Percentiles rank a stretch among this genome's conserved stretches.
Evolutionary conservation across 2,888 invertebrate species (phyloP).

Genomic region (Drosophila silvestris): DNA sequence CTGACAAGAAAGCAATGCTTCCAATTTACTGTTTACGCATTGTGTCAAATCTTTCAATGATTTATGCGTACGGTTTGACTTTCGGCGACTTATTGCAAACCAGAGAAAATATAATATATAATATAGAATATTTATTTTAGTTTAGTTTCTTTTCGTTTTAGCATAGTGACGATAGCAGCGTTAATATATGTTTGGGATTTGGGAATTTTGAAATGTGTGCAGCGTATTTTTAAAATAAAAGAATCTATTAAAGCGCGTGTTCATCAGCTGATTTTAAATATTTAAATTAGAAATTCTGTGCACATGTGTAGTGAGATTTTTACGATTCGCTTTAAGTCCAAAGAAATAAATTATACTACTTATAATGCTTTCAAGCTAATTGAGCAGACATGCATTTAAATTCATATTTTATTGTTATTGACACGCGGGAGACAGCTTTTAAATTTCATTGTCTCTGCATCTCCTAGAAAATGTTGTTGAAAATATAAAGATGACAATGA

Average conservation of each 20-base stretch:
- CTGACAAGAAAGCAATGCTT: constrained; percentile 4
- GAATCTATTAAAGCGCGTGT: constrained; percentile 27
- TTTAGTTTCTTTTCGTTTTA: constrained; percentile 6
- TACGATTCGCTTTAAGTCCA: constrained; percentile 1
- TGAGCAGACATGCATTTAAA: not conserved
- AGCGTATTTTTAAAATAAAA: constrained; percentile 14
- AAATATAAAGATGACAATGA: not conserved
- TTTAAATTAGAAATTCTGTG: constrained; percentile 9
- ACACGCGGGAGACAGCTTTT: not conserved
- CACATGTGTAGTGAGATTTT: constrained; percentile 25
- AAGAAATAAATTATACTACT: constrained; percentile 2
- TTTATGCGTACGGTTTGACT: constrained; percentile 55
- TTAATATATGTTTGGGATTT: constrained; percentile 39
- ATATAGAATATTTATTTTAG: not conserved
- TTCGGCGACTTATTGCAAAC: constrained; percentile 31
- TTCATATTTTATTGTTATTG: constrained; percentile 1
- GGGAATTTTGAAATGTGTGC: constrained; percentile 23
- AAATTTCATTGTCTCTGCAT: not conserved
- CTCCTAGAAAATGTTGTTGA: not conserved
- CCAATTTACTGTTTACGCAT: constrained; percentile 35
- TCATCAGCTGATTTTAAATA: constrained; percentile 26
- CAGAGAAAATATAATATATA: constrained; percentile 13
- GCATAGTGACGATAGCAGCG: constrained; percentile 65
- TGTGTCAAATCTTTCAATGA: constrained; percentile 42
- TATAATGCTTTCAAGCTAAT: not conserved